A percentile compares a stretch with the other conserved stretches of the same genome.
Evolutionary conservation across 2,797 vertebrate species (phyloP).

Genomic region (Argya squamiceps): DNA sequence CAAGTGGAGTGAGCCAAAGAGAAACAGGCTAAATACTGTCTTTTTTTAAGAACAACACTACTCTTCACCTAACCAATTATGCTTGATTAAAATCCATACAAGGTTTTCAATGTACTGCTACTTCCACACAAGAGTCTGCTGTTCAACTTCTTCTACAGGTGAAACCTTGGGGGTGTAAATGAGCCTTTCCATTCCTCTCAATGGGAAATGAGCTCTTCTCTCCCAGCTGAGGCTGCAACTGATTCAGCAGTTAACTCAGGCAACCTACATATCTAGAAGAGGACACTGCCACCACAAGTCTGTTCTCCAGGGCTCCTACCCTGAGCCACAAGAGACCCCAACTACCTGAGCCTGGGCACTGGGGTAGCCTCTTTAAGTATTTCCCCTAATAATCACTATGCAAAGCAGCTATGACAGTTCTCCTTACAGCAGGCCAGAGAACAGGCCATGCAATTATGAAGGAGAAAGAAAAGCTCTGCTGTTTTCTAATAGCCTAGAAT

Average conservation of each 20-base stretch:
- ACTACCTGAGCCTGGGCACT: not conserved
- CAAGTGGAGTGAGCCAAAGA: not conserved
- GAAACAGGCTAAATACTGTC: not conserved
- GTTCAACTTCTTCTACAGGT: not conserved
- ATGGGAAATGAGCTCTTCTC: not conserved
- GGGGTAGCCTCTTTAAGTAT: not conserved
- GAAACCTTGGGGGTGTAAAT: fast-evolving
- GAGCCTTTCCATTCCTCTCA: not conserved
- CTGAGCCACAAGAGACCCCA: not conserved
- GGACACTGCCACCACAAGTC: not conserved
- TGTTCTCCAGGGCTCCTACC: not conserved
- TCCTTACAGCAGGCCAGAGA: not conserved
- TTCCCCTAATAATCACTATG: not conserved
- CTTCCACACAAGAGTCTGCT: not conserved
- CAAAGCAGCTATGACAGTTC: not conserved
- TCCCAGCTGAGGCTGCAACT: not conserved
- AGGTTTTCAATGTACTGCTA: not conserved
- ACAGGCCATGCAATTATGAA: not conserved
- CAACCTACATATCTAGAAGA: not conserved
- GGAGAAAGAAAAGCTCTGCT: not conserved
- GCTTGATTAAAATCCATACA: not conserved
- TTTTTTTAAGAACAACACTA: not conserved
- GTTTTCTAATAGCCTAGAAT: not conserved
- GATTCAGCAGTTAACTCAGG: not conserved
- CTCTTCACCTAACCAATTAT: not conserved